Conservation (phyloP, 2,797 vertebrate species). For the Borostomias antarcticus region DNA sequence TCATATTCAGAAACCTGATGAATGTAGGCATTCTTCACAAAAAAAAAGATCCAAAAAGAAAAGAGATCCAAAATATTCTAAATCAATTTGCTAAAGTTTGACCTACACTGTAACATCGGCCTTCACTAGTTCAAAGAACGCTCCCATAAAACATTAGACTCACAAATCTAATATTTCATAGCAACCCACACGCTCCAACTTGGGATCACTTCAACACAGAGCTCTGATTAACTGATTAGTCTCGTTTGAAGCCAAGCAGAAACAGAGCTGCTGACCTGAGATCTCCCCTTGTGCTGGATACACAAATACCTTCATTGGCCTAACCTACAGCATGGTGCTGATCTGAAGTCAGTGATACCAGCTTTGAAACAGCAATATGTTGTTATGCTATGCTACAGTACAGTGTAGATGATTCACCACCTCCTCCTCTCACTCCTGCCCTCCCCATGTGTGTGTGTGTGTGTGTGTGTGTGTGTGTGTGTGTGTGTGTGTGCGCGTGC, state of each 20-base stretch:
- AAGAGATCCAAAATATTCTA: neutral
- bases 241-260: neutral
- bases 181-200: neutral
- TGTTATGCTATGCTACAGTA: neutral
- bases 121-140: neutral
- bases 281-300: neutral
- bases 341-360: neutral
- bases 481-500: neutral
- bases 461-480: neutral
- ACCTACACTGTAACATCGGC: too few relatives aligned
- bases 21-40: neutral
- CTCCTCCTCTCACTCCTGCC: neutral
- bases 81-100: neutral
- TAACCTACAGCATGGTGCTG: neutral
- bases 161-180: neutral
- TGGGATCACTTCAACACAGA: neutral
- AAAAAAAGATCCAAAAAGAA: neutral
- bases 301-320: neutral
- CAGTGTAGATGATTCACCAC: neutral
- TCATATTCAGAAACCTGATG: neutral
- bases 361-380: neutral
- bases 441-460: neutral
- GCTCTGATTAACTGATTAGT: neutral
- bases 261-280: neutral
- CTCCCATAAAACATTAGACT: neutral